Evolutionary conservation across 2,797 vertebrate genomes (phyloP), one percentile per base, ranked within the genome.

Genomic region (Danio choprae): DNA sequence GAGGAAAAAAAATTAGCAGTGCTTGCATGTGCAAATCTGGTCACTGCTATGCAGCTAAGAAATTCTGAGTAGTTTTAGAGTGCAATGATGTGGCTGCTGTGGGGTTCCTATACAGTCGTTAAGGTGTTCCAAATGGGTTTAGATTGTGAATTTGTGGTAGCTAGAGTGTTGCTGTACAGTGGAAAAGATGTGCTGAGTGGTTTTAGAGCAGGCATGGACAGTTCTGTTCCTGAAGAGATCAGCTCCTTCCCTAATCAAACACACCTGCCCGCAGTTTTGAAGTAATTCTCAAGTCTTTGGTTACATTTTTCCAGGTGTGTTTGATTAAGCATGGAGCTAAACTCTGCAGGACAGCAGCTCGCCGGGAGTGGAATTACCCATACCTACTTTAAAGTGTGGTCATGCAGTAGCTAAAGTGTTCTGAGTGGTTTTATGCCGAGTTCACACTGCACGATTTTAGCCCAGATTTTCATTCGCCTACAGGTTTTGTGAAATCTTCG

Each of bases 71-170:
- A 29, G 6, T 4, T 59, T 59, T 36, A 59, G 22, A 70, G 50
- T 70, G 68, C 50, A 55, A 55, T 41, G 55, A 43, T 71, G 50
- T 7, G 36, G 51, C 13, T 55, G n/a, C 50, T 20, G 55, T 71
- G n/a, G n/a, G 71, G 50, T 55, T 71, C 13, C 38, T 41, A 70
- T 20, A 38, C 3, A 69, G 67, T 51, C 29, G 38, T 53, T 53
- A 18, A 51, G 48, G 36, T 53, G 48, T 53, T 53, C 48, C 7
- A 36, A 70, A 48, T 53, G 16, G 48, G 38, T 70, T 53, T 53
- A 53, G 10, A 18, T 51, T 18, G n/a, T 3, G 16, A 48, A 18
- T 69, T 38, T 69, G 67, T 69, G 48, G 48, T 40, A 51, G 48
- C 48, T 70, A 70, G 48, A 40, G 48, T 70, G 48, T 53, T 40